Base-by-base conservation (phyloP, 2,113 vertebrate species). In the Scomber japonicus region DNA sequence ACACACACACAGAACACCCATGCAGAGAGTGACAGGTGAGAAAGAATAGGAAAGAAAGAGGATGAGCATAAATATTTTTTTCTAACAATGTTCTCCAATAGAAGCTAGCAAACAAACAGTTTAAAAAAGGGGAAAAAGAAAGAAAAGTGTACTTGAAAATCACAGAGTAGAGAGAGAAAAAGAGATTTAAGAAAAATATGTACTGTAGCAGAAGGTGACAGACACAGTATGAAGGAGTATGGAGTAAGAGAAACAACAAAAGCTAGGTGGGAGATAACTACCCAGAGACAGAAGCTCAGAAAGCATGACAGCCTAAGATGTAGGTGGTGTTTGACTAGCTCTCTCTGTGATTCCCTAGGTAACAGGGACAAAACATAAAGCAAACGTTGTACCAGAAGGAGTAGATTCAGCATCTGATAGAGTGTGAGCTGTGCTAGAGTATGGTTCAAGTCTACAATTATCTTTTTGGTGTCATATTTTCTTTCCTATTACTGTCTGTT, bases 301-400 rank as follows among this genome's bases (percentile, higher is more conserved):
- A 72, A 30, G 45, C 44, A 44, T 66, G 73, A 69, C 81, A 84
- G 72, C 71, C 66, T 61, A 59, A 49, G 54, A 68, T 71, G 67
- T 49, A 80, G 55, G 45, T 14, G 16, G 16, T 68, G 45, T 48
- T 84, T 85, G 49, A 82, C 48, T 50, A 82, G 69, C 46, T 75
- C 59, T 81, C 71, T 57, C 46, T 87, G 62, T 73, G 64, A 78
- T 78, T 70, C 57, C 56, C 48, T 12, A 30, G 60, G 63, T 81
- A 70, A 75, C 61, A 75, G 73, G 62, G 50, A 77, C 62, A 78
- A 70, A 78, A 68, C 19, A 57, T 60, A 71, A 85, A 85, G 59
- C 48, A 88, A 88, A 72, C 61, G 73, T n/a, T 49, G 44, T 49
- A 53, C 69, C 0, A 49, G 24, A 45, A 44, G 6, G 19, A 35